Percentiles rank a stretch among this genome's conserved stretches.
Evolutionary conservation across 2,113 vertebrate species (phyloP).

Genomic region (Melanocharis versteri): DNA sequence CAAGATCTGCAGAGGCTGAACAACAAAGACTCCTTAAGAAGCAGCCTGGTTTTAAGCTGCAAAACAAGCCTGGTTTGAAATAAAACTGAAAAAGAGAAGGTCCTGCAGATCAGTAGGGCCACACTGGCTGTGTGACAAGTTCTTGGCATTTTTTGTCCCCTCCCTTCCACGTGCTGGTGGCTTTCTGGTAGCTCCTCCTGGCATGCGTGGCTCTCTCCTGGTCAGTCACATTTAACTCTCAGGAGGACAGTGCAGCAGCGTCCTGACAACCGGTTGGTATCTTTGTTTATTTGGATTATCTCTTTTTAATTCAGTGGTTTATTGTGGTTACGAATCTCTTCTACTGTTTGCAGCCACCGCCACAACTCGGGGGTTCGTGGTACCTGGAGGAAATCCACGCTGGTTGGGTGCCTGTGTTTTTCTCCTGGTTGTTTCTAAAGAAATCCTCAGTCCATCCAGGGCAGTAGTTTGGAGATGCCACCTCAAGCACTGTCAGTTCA

Average conservation of each 20-base stretch:
- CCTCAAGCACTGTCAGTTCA: not conserved
- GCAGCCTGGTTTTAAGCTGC: not conserved
- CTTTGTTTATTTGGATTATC: not conserved
- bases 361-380: not conserved
- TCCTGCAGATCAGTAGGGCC: not conserved
- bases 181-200: not conserved
- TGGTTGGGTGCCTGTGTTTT: not conserved
- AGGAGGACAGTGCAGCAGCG: constrained; percentile 21
- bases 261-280: constrained; percentile 71
- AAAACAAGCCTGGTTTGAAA: not conserved
- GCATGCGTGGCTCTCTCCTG: constrained; percentile 32
- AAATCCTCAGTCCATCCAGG: not conserved
- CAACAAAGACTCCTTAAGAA: not conserved
- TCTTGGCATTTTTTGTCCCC: not conserved
- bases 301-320: not conserved
- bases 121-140: rapidly evolving
- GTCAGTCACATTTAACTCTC: constrained; percentile 72
- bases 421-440: not conserved
- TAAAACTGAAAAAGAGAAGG: not conserved
- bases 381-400: not conserved
- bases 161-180: constrained; percentile 61
- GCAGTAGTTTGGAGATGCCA: not conserved
- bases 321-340: constrained; percentile 1
- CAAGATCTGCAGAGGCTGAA: not conserved
- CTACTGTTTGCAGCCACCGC: not conserved